Conservation (phyloP, 1,140 invertebrate genomes). For the Kradibia gibbosae region DNA sequence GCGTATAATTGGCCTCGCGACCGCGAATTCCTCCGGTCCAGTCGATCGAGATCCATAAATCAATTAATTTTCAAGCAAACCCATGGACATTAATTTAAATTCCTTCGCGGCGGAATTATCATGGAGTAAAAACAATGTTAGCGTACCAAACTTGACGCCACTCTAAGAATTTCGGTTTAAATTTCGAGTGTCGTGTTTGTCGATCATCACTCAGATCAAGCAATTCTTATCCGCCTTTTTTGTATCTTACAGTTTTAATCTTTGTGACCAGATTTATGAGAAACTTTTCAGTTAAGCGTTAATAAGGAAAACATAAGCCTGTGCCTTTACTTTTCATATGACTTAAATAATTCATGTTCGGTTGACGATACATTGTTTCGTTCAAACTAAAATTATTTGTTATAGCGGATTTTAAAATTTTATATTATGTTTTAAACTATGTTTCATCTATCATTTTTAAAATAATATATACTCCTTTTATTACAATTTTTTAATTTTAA, state of each 20-base stretch:
- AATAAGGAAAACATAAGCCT: too few relatives aligned
- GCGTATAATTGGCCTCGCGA: constrained; percentile 36
- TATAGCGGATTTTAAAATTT: too few relatives aligned
- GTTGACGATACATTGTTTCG: too few relatives aligned
- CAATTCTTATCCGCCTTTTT: not conserved
- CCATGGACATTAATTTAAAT: constrained; percentile 57
- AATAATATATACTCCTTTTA: too few relatives aligned
- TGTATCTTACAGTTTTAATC: not conserved
- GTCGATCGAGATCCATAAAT: constrained; percentile 54
- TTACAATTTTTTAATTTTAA: too few relatives aligned
- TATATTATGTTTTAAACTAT: too few relatives aligned
- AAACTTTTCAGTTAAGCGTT: too few relatives aligned
- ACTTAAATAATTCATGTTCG: too few relatives aligned
- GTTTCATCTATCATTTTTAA: too few relatives aligned
- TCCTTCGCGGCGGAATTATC: constrained; percentile 51
- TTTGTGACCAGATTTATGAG: constrained; percentile 26
- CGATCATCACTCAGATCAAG: not conserved
- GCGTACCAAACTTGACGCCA: constrained; percentile 51
- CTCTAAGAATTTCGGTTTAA: constrained; percentile 58
- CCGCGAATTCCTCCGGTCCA: constrained; percentile 29
- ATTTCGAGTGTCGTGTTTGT: constrained; percentile 47
- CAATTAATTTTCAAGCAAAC: constrained; percentile 60
- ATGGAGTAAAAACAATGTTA: constrained; percentile 31
- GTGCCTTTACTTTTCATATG: too few relatives aligned
- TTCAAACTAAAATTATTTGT: too few relatives aligned